phyloP scores from a whole-genome alignment of 2,113 vertebrate species.

The Acanthochromis polyacanthus region DNA sequence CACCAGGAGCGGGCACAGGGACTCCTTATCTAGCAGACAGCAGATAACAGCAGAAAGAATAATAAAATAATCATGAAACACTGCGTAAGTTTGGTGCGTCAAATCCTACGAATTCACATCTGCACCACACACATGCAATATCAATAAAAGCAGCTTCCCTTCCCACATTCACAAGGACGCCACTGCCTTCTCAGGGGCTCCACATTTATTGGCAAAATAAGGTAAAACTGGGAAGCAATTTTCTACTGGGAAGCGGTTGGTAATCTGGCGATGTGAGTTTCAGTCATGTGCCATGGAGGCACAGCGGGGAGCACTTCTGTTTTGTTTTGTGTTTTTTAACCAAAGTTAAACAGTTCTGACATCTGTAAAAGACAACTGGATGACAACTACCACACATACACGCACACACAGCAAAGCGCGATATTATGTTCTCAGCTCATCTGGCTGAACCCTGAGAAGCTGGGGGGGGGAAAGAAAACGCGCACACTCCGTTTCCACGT shows the following conservation, averaged over 20 bases:
- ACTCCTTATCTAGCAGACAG: constrained; percentile 33
- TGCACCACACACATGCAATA: background rate
- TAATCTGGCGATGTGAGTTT: constrained; percentile 18
- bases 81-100: too few relatives aligned
- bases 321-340: constrained; percentile 22
- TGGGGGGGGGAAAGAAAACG: background rate
- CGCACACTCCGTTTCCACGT: constrained; percentile 42
- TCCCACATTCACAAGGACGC: background rate
- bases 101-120: background rate
- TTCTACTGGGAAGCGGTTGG: constrained; percentile 21
- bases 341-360: constrained; percentile 5
- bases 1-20: constrained; percentile 44
- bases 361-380: constrained; percentile 22
- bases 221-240: background rate
- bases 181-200: background rate
- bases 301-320: constrained; percentile 17
- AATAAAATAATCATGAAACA: background rate
- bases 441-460: background rate
- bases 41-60: constrained; percentile 17
- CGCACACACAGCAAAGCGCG: background rate
- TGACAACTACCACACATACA: constrained; percentile 9
- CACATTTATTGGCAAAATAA: background rate
- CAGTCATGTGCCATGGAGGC: constrained; percentile 26
- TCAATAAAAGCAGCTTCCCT: background rate
- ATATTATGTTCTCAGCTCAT: constrained; percentile 5